A percentile compares a stretch with the other conserved stretches of the same genome.
These are phyloP conservation scores for Anoplopoma fimbria DNA, from an alignment of 2,113 vertebrate species.

Conservation along the genomic window DNA sequence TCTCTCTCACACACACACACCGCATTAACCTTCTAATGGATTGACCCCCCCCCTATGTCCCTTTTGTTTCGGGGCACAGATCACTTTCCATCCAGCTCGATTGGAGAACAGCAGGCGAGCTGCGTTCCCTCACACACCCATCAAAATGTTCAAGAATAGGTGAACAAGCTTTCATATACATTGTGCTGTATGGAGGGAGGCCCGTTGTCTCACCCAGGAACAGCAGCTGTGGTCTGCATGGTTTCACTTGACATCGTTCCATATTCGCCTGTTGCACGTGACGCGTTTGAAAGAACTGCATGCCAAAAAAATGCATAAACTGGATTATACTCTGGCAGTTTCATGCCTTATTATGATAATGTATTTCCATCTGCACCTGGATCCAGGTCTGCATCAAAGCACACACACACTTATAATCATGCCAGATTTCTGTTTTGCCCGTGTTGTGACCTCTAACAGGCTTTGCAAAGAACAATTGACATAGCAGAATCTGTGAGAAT, in stretches of 20 bases:
- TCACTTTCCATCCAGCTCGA: conserved; percentile 65
- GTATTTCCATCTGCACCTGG: not conserved
- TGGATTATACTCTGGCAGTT: not conserved
- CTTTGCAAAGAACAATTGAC: no score
- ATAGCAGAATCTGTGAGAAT: not conserved
- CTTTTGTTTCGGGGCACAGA: conserved; percentile 70
- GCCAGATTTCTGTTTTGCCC: not conserved
- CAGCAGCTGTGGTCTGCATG: conserved; percentile 51
- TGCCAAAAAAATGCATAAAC: not conserved
- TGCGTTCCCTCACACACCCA: conserved; percentile 53
- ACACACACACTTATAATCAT: not conserved
- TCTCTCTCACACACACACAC: conserved; percentile 41
- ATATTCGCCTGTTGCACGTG: not conserved
- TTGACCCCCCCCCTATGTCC: conserved; percentile 44
- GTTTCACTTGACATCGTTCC: conserved; percentile 6
- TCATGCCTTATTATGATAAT: not conserved
- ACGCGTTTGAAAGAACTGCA: not conserved
- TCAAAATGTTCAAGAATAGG: conserved; percentile 47
- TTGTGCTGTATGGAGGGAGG: conserved; percentile 30
- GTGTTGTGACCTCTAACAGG: not conserved
- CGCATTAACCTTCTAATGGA: conserved; percentile 73
- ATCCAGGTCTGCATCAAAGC: not conserved
- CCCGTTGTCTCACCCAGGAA: conserved; percentile 19
- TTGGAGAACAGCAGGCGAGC: conserved; percentile 70
- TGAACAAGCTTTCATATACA: conserved; percentile 53